Evolutionary conservation across 2,888 invertebrate species (phyloP).

Genomic region (Drosophila anomalata): DNA sequence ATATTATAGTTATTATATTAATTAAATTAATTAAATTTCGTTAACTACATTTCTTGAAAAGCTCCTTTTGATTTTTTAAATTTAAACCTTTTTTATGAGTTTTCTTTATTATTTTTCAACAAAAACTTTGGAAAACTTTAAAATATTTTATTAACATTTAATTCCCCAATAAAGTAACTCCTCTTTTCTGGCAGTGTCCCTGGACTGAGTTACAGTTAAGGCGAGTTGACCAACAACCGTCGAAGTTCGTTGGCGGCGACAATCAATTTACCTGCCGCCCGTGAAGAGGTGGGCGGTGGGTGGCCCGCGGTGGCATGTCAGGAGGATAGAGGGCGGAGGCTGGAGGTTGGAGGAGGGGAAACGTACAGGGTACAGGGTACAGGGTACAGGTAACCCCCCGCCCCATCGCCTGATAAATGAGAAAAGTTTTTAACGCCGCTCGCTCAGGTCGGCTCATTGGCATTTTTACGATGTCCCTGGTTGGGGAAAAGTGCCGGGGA

Average conservation of each 20-base stretch:
- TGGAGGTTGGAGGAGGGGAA: neutral
- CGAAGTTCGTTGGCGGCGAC: constrained; percentile 68
- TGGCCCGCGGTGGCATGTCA: neutral
- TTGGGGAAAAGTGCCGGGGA: neutral
- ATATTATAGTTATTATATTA: too few species aligned
- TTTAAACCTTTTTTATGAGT: too few species aligned
- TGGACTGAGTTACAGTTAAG: constrained; percentile 40
- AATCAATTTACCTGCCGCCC: constrained; percentile 72
- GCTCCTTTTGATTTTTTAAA: too few species aligned
- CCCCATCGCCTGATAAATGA: constrained; percentile 68
- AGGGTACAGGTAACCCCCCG: neutral
- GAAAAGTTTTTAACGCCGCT: constrained; percentile 72
- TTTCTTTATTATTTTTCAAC: too few species aligned
- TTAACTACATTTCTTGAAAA: too few species aligned
- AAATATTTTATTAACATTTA: too few species aligned
- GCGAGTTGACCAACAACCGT: constrained; percentile 70
- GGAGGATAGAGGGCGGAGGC: neutral
- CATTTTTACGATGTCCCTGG: constrained; percentile 70
- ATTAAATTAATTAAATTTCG: too few species aligned
- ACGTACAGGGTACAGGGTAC: neutral
- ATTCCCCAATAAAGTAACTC: neutral
- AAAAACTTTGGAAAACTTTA: too few species aligned
- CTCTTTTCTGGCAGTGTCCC: constrained; percentile 8
- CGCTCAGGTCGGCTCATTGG: constrained; percentile 75
- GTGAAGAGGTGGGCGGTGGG: constrained; percentile 1